Conservation (phyloP, 2,113 vertebrate species). For the Rana temporaria region DNA sequence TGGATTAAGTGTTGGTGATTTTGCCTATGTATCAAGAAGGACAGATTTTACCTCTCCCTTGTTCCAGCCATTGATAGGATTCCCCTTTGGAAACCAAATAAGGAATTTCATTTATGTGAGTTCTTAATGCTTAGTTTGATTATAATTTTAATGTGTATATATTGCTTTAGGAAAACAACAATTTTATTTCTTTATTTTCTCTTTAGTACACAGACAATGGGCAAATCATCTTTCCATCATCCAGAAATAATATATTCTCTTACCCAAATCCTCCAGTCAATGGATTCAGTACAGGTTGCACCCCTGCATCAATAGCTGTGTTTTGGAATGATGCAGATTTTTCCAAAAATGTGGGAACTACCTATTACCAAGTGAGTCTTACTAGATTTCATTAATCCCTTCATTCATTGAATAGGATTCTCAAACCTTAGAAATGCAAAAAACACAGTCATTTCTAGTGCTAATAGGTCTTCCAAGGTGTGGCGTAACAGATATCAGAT, state of each 20-base stretch:
- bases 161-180: not conserved
- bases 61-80: conserved; percentile 70
- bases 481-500: no score
- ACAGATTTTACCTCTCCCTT: conserved; percentile 70
- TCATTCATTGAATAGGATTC: not conserved
- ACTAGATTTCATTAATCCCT: not conserved
- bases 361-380: conserved; percentile 72
- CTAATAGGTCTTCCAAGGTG: no score
- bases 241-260: conserved; percentile 50
- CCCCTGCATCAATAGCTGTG: conserved; percentile 69
- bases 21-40: conserved; percentile 30
- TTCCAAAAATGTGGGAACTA: conserved; percentile 67
- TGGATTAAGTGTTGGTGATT: conserved; percentile 56
- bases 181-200: conserved; percentile 10
- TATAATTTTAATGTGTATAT: not conserved
- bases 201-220: conserved; percentile 80
- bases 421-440: no score
- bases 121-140: conserved; percentile 33
- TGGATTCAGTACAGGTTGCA: conserved; percentile 61
- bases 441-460: no score
- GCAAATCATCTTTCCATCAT: conserved; percentile 76
- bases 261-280: conserved; percentile 65
- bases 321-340: conserved; percentile 80
- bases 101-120: conserved; percentile 70
- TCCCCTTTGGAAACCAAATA: conserved; percentile 71